These are phyloP conservation scores for Trichonephila inaurata DNA, from an alignment of 1,140 invertebrate genomes.

Conservation along the genomic window DNA sequence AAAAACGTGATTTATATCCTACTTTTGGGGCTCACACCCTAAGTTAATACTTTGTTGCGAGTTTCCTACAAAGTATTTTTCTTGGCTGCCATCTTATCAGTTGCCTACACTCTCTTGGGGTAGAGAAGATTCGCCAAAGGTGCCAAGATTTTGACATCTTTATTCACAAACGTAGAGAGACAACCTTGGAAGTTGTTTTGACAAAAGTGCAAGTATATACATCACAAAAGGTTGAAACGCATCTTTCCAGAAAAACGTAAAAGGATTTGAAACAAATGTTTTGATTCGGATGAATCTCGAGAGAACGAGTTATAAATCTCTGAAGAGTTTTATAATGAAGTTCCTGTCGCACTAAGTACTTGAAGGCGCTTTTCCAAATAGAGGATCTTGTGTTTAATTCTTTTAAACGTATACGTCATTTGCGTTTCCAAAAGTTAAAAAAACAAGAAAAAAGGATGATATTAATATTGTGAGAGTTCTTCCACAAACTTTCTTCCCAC, in stretches of 20 bases:
- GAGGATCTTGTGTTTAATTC: no score
- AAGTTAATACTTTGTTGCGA: constrained; percentile 21
- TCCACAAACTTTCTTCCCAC: no score
- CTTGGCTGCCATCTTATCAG: constrained; percentile 57
- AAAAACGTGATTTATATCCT: neutral
- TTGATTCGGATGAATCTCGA: neutral
- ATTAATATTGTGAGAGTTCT: no score
- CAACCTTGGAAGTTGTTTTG: constrained; percentile 50
- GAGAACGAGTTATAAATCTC: neutral
- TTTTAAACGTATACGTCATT: no score
- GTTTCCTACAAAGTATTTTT: constrained; percentile 14
- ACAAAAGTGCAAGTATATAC: neutral
- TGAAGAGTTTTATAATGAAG: neutral
- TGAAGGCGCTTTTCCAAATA: neutral
- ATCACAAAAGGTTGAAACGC: neutral
- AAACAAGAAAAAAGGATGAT: no score
- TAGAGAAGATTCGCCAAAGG: constrained; percentile 10
- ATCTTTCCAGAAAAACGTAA: constrained; percentile 4
- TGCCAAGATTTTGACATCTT: constrained; percentile 62
- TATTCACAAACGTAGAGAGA: neutral
- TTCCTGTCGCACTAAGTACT: neutral
- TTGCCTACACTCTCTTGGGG: constrained; percentile 37
- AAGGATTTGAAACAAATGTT: constrained; percentile 26
- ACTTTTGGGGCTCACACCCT: constrained; percentile 14
- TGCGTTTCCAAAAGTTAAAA: no score